Conservation (phyloP, 2,888 invertebrate species). For the Ornithoptera priamus region DNA sequence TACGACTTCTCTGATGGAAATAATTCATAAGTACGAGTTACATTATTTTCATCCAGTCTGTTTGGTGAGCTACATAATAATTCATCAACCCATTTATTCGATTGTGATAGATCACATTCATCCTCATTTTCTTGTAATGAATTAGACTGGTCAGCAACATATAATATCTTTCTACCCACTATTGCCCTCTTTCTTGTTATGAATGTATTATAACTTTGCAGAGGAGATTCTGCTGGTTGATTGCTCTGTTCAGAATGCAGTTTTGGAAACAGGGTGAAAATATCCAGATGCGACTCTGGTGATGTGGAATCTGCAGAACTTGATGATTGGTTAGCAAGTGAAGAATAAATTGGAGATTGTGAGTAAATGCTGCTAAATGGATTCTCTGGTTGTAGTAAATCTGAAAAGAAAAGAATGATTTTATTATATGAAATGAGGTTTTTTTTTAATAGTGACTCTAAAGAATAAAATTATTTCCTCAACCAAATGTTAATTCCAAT, state of each 20-base stretch:
- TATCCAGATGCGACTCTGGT: slow-evolving; percentile 60
- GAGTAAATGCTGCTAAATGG: slow-evolving; percentile 11
- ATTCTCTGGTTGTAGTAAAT: slow-evolving; percentile 38
- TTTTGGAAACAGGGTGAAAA: slow-evolving; percentile 33
- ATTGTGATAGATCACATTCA: slow-evolving; percentile 1
- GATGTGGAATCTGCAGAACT: slow-evolving; percentile 67
- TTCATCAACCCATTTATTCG: slow-evolving; percentile 10
- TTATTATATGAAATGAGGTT: no score
- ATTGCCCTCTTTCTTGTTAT: slow-evolving; percentile 47
- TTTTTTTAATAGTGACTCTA: no score
- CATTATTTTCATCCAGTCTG: slow-evolving; percentile 32
- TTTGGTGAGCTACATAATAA: slow-evolving; percentile 42
- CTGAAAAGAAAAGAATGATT: slow-evolving; percentile 40
- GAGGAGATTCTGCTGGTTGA: slow-evolving; percentile 27
- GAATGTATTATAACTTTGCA: slow-evolving; percentile 38
- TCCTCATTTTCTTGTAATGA: slow-evolving; percentile 3
- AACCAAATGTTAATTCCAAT: no score
- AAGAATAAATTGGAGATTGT: slow-evolving; percentile 45
- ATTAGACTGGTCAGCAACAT: slow-evolving; percentile 31
- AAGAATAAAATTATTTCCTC: no score
- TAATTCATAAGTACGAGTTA: slow-evolving; percentile 48
- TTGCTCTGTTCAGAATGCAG: slow-evolving; percentile 25
- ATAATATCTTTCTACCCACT: slow-evolving; percentile 57
- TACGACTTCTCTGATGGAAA: slow-evolving; percentile 51
- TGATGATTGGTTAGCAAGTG: slow-evolving; percentile 52